Base-by-base conservation (phyloP, 2,888 invertebrate genomes). In the Stenolophus ochropezus region DNA sequence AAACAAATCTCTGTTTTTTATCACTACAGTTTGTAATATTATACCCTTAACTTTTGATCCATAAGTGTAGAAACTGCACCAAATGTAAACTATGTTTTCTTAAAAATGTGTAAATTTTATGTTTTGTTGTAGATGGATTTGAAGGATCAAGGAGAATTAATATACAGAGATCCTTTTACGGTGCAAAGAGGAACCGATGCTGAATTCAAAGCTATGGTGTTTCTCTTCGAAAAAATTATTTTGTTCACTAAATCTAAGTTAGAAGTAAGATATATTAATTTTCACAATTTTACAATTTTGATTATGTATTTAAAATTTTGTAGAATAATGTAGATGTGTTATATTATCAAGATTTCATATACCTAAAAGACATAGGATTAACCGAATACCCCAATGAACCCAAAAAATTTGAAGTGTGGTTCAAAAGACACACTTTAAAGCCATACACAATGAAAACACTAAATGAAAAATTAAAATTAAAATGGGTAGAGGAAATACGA, bases 221-320 rank as follows among this genome's bases (percentile, higher is more conserved):
- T 81, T 65, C 80, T 83, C 51, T 83, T 83, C 33, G 82, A 83
- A n/a, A 82, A 83, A 75, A 79, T 81, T 27, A 80, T 83, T 16
- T 23, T 83, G 49, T 82, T 83, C 14, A 83, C 83, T 18, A 73
- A 83, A 82, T 69, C 21, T 20, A 58, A 11, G 76, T 71, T 77
- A 21, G 81, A 83, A 75, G 83, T 83, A 58, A 14, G 23, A 56
- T 61, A 25, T 16, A 53, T 53, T 23, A 53, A 6, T n/a, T n/a
- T n/a, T n/a, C n/a, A n/a, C n/a, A n/a, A n/a, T n/a, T 58, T 58
- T 58, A 16, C 20, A 21, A 58, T 33, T 5, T 33, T 33, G 8
- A 33, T 33, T 5, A 33, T 33, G 33, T 33, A 5, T 33, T 33
- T 33, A 33, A 33, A 51, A 4, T 27, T 2, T 58, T 80, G 20